Evolutionary conservation across 2,113 vertebrate genomes (phyloP).

Genomic region (Perca schrenkii): DNA sequence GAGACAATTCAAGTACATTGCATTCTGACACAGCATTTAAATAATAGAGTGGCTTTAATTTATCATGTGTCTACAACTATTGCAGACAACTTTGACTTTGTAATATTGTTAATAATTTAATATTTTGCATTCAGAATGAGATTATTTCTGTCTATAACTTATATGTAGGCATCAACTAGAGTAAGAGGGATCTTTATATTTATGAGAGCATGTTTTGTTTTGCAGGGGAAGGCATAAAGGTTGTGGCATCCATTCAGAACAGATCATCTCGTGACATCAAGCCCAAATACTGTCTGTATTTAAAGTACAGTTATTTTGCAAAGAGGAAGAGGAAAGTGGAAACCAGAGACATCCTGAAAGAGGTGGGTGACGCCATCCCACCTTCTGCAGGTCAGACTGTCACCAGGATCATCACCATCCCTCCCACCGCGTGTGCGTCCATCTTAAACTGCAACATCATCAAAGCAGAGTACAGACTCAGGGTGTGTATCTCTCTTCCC

Average conservation of each 20-base stretch:
- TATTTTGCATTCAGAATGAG: not conserved
- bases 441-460: conserved; percentile 72
- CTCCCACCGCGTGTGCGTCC: conserved; percentile 39
- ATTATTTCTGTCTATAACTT: not conserved
- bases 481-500: conserved; percentile 46
- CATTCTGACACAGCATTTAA: not conserved
- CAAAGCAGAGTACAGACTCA: conserved; percentile 73
- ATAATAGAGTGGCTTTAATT: not conserved
- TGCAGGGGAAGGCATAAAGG: conserved; percentile 71
- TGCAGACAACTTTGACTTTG: not conserved
- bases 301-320: conserved; percentile 72
- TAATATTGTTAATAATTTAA: no score
- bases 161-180: not conserved
- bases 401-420: conserved; percentile 69
- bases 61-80: not conserved
- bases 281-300: conserved; percentile 74
- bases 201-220: not conserved
- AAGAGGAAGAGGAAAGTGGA: conserved; percentile 45
- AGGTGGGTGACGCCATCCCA: conserved; percentile 65
- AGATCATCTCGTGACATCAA: conserved; percentile 65
- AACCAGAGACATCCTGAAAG: conserved; percentile 69
- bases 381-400: conserved; percentile 52
- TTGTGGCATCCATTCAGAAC: conserved; percentile 69
- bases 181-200: not conserved
- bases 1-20: not conserved